A percentile compares a stretch with the other conserved stretches of the same genome.
Conservation (phyloP, 53 echinoderm and acorn worm genomes). For the Zoroaster sp. region DNA sequence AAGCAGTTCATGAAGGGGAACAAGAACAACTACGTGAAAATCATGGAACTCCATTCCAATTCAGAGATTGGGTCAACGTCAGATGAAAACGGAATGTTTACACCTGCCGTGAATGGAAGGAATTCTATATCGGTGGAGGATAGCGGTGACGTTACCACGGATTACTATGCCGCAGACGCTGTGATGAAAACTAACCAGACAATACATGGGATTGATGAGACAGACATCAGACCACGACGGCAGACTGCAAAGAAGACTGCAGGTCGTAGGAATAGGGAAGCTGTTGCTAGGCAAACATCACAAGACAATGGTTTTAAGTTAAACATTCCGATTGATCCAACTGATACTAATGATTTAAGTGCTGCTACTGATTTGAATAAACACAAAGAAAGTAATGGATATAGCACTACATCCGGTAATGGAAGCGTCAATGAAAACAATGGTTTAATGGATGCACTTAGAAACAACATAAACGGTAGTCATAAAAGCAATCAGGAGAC, state of each 20-base stretch:
- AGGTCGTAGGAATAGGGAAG: constrained; percentile 49
- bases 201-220: background rate
- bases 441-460: background rate
- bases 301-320: constrained; percentile 38
- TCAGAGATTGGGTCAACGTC: background rate
- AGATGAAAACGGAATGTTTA: background rate
- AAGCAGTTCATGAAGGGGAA: constrained; percentile 22
- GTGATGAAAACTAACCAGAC: background rate
- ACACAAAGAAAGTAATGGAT: constrained; percentile 17
- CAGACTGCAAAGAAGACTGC: constrained; percentile 37
- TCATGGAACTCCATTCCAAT: constrained; percentile 19
- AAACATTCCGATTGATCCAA: constrained; percentile 61
- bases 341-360: constrained; percentile 26
- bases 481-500: background rate
- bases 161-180: constrained; percentile 4
- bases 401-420: constrained; percentile 46
- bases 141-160: background rate
- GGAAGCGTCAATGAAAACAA: constrained; percentile 34
- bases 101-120: background rate
- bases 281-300: background rate
- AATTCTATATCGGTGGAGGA: background rate
- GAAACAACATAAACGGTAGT: background rate
- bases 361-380: constrained; percentile 1
- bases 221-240: background rate
- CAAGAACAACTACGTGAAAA: constrained; percentile 44